phyloP scores from a whole-genome alignment of 2,113 vertebrate species.

The Seriola rivoliana region DNA sequence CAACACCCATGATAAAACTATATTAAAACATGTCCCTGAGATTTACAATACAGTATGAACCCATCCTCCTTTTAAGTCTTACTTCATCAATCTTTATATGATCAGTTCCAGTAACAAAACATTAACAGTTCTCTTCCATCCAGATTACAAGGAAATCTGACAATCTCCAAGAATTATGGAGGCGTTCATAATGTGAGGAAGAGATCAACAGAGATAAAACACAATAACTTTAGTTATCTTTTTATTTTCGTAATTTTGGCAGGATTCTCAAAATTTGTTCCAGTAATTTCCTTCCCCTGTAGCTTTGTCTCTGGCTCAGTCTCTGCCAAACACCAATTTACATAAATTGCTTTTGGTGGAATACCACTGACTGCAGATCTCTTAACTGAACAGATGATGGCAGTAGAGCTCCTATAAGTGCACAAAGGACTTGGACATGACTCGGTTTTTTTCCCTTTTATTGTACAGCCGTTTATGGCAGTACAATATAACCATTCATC shows the following conservation, averaged over 20 bases:
- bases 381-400: constrained; percentile 28
- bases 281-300: background rate
- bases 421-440: background rate
- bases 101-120: background rate
- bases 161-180: background rate
- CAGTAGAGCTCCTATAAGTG: constrained; percentile 9
- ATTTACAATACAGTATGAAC: background rate
- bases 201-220: background rate
- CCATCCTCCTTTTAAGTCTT: background rate
- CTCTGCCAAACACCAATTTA: background rate
- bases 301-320: background rate
- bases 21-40: background rate
- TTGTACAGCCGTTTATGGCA: background rate
- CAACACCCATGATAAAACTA: background rate
- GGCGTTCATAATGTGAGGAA: background rate
- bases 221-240: background rate
- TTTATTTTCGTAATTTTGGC: background rate
- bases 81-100: background rate
- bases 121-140: background rate
- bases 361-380: background rate
- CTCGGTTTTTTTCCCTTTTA: background rate
- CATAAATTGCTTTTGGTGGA: background rate
- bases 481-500: background rate
- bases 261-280: background rate
- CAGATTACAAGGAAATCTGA: background rate